Percentiles rank a stretch among this genome's conserved stretches.
Evolutionary conservation across 2,888 invertebrate species (phyloP).

Genomic region (Lasioglossum malachurum): DNA sequence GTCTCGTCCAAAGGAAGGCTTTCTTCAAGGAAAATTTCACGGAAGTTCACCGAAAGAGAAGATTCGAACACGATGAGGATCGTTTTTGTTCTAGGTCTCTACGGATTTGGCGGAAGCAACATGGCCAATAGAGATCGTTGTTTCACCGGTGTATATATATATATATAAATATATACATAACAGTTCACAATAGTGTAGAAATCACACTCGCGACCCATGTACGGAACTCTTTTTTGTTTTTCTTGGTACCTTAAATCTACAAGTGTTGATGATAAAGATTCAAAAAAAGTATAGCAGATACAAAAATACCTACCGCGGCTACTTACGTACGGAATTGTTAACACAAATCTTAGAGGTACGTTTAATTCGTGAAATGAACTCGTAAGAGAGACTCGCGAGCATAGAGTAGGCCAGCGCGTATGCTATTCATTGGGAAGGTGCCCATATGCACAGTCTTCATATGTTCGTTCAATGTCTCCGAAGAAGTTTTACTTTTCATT

Average conservation of each 20-base stretch:
- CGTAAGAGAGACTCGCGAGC: conserved; percentile 84
- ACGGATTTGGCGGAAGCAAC: background rate
- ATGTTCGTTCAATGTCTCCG: conserved; percentile 82
- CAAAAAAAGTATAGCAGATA: conserved; percentile 82
- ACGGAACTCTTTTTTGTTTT: conserved; percentile 63
- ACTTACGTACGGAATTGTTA: conserved; percentile 86
- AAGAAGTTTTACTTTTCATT: conserved; percentile 81
- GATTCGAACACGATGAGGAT: conserved; percentile 2
- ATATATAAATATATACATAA: background rate
- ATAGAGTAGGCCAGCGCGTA: conserved; percentile 83
- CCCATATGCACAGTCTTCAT: conserved; percentile 80
- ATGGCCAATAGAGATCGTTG: background rate
- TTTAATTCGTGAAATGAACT: conserved; percentile 83
- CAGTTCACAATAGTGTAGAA: conserved; percentile 2
- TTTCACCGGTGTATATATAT: background rate
- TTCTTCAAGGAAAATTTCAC: background rate
- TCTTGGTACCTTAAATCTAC: conserved; percentile 78
- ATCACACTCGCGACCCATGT: conserved; percentile 50
- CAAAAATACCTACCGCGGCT: conserved; percentile 88
- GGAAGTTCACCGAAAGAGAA: background rate
- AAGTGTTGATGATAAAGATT: conserved; percentile 74
- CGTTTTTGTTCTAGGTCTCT: background rate
- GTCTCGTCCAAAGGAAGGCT: background rate
- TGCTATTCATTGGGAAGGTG: conserved; percentile 83
- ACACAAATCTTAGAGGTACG: conserved; percentile 84